Conservation (phyloP, 2,113 vertebrate genomes). For the Atlantisia rogersi region DNA sequence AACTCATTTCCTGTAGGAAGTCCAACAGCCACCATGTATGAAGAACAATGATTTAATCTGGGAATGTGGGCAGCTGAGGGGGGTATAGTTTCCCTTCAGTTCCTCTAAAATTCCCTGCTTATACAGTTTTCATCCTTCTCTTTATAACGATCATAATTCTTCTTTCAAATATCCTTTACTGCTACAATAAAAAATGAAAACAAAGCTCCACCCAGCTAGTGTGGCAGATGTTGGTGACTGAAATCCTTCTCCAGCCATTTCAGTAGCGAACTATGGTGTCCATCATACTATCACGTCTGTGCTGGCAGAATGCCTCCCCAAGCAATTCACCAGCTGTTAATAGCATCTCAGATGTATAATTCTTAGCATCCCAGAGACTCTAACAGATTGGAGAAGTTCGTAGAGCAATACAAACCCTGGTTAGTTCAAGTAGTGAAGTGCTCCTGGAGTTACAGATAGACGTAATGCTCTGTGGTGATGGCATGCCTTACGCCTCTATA, state of each 20-base stretch:
- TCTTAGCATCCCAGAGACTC: background rate
- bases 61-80: background rate
- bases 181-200: background rate
- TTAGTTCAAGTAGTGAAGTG: background rate
- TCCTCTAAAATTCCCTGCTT: background rate
- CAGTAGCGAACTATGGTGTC: background rate
- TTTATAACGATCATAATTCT: background rate
- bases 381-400: background rate
- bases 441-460: background rate
- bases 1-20: conserved; percentile 53
- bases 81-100: background rate
- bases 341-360: background rate
- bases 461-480: background rate
- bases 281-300: background rate
- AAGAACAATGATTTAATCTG: background rate
- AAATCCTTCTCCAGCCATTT: background rate
- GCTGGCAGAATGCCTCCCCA: background rate
- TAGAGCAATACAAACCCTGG: background rate
- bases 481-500: background rate
- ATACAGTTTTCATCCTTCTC: background rate
- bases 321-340: conserved; percentile 1
- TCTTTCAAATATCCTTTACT: background rate
- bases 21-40: background rate
- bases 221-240: background rate
- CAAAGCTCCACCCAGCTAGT: background rate